Percentiles rank a stretch among this genome's conserved stretches.
phyloP scores from a whole-genome alignment of 2,113 vertebrate genomes.

The Mohoua ochrocephala region DNA sequence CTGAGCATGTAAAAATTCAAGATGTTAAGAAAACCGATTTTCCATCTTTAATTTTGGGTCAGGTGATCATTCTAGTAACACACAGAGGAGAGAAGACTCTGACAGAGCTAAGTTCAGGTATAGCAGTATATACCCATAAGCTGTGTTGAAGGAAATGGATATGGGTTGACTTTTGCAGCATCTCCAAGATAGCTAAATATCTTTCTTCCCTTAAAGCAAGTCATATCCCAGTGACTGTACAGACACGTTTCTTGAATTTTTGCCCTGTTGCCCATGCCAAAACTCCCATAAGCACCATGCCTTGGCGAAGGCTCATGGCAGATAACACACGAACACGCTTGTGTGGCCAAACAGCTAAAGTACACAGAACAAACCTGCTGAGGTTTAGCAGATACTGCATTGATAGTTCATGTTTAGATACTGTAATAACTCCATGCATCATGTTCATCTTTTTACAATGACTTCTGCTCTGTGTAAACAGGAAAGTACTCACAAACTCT shows the following conservation, averaged over 20 bases:
- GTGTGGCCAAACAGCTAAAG: not conserved
- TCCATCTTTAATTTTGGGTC: not conserved
- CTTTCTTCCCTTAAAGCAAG: not conserved
- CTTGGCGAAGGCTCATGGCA: not conserved
- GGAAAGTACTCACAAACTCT: slow-evolving; percentile 65
- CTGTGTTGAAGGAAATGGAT: not conserved
- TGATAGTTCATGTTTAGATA: not conserved
- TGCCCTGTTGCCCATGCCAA: accelerated
- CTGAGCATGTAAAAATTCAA: not conserved
- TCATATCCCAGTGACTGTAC: not conserved
- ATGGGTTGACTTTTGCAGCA: not conserved
- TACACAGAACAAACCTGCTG: not conserved
- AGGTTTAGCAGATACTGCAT: not conserved
- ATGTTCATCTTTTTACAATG: not conserved
- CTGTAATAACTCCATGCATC: not conserved
- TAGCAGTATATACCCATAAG: not conserved
- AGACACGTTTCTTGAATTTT: not conserved
- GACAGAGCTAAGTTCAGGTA: not conserved
- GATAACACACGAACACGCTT: not conserved
- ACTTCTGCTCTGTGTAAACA: slow-evolving; percentile 38
- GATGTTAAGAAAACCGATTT: not conserved
- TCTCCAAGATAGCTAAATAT: not conserved
- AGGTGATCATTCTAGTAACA: not conserved
- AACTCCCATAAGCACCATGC: not conserved
- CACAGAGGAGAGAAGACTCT: not conserved